These are phyloP conservation scores for Amiota mariae DNA, from an alignment of 2,888 invertebrate species.

Conservation along the genomic window DNA sequence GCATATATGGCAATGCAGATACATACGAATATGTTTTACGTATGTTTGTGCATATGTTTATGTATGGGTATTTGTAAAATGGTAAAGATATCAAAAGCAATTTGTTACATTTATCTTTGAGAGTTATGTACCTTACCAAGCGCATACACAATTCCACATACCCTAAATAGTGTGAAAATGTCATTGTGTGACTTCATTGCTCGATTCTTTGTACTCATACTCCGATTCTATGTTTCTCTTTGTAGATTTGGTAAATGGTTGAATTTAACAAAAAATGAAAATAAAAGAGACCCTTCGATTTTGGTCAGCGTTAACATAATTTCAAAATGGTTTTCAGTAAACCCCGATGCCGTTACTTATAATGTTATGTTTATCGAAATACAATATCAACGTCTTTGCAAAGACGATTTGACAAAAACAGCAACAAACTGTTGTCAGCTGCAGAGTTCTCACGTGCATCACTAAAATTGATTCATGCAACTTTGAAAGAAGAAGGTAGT, in stretches of 20 bases:
- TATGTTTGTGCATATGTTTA: too few relatives aligned
- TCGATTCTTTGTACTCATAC: too few relatives aligned
- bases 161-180: not conserved
- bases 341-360: not conserved
- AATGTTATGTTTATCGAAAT: not conserved
- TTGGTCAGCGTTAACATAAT: not conserved
- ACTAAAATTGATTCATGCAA: constrained; percentile 7
- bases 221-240: too few relatives aligned
- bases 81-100: constrained; percentile 1
- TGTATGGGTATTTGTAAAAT: not conserved
- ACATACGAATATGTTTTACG: too few relatives aligned
- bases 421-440: not conserved
- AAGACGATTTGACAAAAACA: too few relatives aligned
- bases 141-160: not conserved
- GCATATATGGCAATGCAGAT: not conserved
- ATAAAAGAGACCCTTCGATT: not conserved
- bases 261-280: too few relatives aligned
- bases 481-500: not conserved
- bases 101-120: constrained; percentile 21
- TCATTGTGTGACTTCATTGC: too few relatives aligned
- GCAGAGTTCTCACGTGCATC: constrained; percentile 20
- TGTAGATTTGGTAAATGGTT: too few relatives aligned
- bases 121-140: constrained; percentile 12
- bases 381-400: not conserved
- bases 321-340: not conserved